Conservation (phyloP, 2,888 invertebrate species). For the Lissocephala sabroskyi region DNA sequence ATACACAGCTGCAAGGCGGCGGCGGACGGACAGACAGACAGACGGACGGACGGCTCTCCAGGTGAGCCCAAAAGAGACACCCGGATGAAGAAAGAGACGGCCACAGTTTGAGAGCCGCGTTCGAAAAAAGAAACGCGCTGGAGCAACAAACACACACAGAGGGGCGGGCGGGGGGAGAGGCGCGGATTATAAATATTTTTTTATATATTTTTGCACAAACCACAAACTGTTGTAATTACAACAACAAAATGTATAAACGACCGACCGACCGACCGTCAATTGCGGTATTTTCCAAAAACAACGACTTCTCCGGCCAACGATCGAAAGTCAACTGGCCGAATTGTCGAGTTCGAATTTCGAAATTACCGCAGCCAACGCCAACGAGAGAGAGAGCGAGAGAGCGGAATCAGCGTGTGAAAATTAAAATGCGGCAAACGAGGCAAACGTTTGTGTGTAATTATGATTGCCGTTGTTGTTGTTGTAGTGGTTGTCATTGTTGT, state of each 20-base stretch:
- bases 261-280: too few relatives aligned
- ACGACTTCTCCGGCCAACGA: slow-evolving; percentile 60
- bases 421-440: slow-evolving; percentile 61
- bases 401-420: slow-evolving; percentile 44
- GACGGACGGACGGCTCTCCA: slow-evolving; percentile 21
- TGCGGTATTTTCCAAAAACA: too few relatives aligned
- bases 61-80: slow-evolving; percentile 25
- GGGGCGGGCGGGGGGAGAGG: too few relatives aligned
- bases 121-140: slow-evolving; percentile 14
- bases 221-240: too few relatives aligned
- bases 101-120: slow-evolving; percentile 26
- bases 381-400: slow-evolving; percentile 6
- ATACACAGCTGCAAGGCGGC: neutral
- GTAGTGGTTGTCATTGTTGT: slow-evolving; percentile 21
- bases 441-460: slow-evolving; percentile 59
- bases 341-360: too few relatives aligned
- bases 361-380: slow-evolving; percentile 7
- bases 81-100: neutral
- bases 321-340: slow-evolving; percentile 50
- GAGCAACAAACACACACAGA: slow-evolving; percentile 22
- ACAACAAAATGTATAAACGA: too few relatives aligned
- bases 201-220: too few relatives aligned
- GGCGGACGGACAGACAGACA: too few relatives aligned
- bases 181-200: too few relatives aligned
- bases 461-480: slow-evolving; percentile 19